Evolutionary conservation across 1,140 invertebrate genomes (phyloP).

Genomic region (Phenacoccus solenopsis): DNA sequence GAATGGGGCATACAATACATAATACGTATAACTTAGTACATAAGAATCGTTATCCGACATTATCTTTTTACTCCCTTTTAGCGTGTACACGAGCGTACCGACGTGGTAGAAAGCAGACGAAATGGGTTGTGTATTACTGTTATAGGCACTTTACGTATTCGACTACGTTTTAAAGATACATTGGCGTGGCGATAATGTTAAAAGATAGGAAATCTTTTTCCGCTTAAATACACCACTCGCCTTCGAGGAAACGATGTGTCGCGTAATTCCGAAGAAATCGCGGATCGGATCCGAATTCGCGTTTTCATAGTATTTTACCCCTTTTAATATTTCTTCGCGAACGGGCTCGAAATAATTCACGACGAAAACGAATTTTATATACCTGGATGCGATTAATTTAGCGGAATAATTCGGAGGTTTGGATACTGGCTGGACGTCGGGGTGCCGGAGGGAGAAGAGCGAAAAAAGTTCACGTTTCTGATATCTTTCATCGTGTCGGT

Average conservation of each 20-base stretch:
- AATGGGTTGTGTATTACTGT: background rate
- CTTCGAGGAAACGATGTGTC: background rate
- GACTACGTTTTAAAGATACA: slow-evolving; percentile 4
- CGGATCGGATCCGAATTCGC: background rate
- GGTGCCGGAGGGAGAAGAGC: too few species aligned
- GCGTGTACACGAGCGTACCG: too few species aligned
- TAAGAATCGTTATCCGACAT: too few species aligned
- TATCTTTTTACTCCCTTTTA: too few species aligned
- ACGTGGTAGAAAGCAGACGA: too few species aligned
- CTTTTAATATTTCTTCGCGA: background rate
- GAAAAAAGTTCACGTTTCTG: too few species aligned
- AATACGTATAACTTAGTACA: too few species aligned
- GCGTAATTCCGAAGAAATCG: background rate
- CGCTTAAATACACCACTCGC: background rate
- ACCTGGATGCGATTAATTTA: slow-evolving; percentile 14
- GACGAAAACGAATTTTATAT: background rate
- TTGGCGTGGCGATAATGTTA: background rate
- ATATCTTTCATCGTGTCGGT: too few species aligned
- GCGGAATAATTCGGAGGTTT: slow-evolving; percentile 9
- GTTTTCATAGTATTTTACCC: background rate
- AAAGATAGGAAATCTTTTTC: slow-evolving; percentile 15
- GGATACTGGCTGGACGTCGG: too few species aligned
- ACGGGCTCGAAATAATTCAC: background rate
- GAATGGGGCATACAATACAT: too few species aligned
- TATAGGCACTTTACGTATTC: slow-evolving; percentile 8